Evolutionary conservation across 1,140 invertebrate genomes (phyloP), one percentile per base, ranked within the genome.

Genomic region (Cydia strobilella): DNA sequence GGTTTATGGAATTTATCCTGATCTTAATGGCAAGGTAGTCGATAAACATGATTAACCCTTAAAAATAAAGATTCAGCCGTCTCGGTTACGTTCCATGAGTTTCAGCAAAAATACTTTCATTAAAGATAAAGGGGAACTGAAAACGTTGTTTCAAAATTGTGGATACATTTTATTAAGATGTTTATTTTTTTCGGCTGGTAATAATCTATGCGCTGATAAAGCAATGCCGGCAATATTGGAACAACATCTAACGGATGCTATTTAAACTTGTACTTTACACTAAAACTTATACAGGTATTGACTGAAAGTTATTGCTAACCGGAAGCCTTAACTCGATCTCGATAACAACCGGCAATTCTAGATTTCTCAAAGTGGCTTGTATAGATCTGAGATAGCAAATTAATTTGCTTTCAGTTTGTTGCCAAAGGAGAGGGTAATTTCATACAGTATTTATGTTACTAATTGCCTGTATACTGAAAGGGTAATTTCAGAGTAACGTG

Each of bases 1-100:
- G 31, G 65, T 35, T 69, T 69, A 69, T 69, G 65, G 35, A 69
- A 39, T 69, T 69, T 10, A 69, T 69, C 65, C 15, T 10, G 35
- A 69, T 69, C 12, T 69, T 69, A 69, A 69, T 69, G 65, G 65
- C 18, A 69, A 39, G 65, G 65, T 20, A 69, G 65, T 69, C 72
- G 51, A 73, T 54, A 73, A 73, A 73, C 25, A 51, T 73, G 72
- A 51, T 73, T 73, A 73, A 73, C 72, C 39, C 72, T 73, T 39
- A 25, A 73, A 73, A 73, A 73, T 73, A 73, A 73, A 42, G 71
- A 73, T 45, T 54, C 45, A 73, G 72, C 20, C 20, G n/a, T 73
- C 20, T 51, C 51, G 39, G 35, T 51, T n/a, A 73, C 45, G 72
- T 54, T 72, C 35, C 51, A 15, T 42, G 27, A 73, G 45, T 48